Conservation (phyloP, 2,888 invertebrate species). For the Podotricha telesiphe region DNA sequence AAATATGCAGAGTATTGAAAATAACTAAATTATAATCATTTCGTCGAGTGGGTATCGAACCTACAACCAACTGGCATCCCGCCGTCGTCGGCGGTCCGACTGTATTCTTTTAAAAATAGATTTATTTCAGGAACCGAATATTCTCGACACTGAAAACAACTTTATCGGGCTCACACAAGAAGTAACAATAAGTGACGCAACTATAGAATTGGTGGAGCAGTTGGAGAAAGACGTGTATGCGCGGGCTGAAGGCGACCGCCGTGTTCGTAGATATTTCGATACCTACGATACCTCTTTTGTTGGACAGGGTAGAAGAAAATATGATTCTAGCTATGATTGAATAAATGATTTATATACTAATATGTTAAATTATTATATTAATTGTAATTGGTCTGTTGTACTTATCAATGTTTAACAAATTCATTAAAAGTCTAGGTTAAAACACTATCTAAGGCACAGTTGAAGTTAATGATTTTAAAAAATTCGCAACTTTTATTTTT, state of each 20-base stretch:
- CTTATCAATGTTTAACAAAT: too few species aligned
- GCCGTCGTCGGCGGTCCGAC: too few species aligned
- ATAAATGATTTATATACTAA: not conserved
- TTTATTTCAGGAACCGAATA: conserved; percentile 52
- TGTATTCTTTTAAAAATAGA: not conserved
- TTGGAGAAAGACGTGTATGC: conserved; percentile 54
- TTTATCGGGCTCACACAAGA: conserved; percentile 66
- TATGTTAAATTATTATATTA: too few species aligned
- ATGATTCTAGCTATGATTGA: conserved; percentile 28
- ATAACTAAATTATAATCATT: too few species aligned
- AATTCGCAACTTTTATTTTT: too few species aligned
- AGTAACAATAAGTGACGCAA: conserved; percentile 53
- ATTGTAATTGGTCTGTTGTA: too few species aligned
- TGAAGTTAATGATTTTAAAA: too few species aligned
- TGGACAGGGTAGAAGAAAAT: conserved; percentile 41
- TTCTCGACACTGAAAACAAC: conserved; percentile 61
- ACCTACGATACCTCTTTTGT: conserved; percentile 64
- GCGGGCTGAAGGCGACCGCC: conserved; percentile 57
- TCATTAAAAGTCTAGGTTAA: too few species aligned
- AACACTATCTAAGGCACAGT: too few species aligned
- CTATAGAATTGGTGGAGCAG: conserved; percentile 59
- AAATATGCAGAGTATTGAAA: too few species aligned
- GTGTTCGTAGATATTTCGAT: conserved; percentile 66
- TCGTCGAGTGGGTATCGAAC: too few species aligned
- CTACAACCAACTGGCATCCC: too few species aligned